Evolutionary conservation across 2,113 vertebrate genomes (phyloP).

Genomic region (Pholis gunnellus): DNA sequence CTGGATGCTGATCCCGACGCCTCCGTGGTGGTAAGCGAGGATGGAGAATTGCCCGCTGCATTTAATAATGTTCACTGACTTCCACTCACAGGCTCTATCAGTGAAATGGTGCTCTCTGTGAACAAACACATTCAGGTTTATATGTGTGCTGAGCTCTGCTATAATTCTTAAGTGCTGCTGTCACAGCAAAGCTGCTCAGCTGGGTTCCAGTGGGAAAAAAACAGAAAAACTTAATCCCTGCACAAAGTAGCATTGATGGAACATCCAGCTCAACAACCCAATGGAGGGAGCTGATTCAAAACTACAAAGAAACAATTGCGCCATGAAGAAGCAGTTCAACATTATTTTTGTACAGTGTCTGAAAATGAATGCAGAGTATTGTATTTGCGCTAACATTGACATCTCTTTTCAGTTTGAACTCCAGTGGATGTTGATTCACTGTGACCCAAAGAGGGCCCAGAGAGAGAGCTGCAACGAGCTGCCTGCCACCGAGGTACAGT

Average conservation of each 20-base stretch:
- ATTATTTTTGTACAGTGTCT: not conserved
- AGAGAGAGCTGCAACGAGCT: constrained; percentile 86
- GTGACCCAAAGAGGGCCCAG: constrained; percentile 87
- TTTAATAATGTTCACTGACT: constrained; percentile 33
- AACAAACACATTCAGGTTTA: constrained; percentile 56
- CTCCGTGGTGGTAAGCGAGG: constrained; percentile 85
- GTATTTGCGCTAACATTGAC: constrained; percentile 1
- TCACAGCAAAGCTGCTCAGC: constrained; percentile 67
- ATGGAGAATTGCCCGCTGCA: constrained; percentile 19
- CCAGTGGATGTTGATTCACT: constrained; percentile 90
- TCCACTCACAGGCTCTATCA: constrained; percentile 15
- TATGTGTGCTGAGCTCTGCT: constrained; percentile 64
- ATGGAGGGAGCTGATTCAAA: constrained; percentile 15
- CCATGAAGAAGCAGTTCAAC: not conserved
- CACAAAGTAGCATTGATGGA: constrained; percentile 50
- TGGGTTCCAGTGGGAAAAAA: constrained; percentile 49
- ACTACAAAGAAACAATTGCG: constrained; percentile 11
- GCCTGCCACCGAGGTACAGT: constrained; percentile 84
- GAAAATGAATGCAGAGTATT: not conserved
- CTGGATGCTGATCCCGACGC: constrained; percentile 82
- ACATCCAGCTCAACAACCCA: constrained; percentile 47
- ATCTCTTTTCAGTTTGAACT: constrained; percentile 84
- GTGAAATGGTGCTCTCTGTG: constrained; percentile 41
- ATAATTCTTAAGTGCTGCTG: constrained; percentile 69
- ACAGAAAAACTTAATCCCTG: constrained; percentile 50